A percentile compares a stretch with the other conserved stretches of the same genome.
Conservation (phyloP, 2,113 vertebrate species). For the Nestor notabilis region DNA sequence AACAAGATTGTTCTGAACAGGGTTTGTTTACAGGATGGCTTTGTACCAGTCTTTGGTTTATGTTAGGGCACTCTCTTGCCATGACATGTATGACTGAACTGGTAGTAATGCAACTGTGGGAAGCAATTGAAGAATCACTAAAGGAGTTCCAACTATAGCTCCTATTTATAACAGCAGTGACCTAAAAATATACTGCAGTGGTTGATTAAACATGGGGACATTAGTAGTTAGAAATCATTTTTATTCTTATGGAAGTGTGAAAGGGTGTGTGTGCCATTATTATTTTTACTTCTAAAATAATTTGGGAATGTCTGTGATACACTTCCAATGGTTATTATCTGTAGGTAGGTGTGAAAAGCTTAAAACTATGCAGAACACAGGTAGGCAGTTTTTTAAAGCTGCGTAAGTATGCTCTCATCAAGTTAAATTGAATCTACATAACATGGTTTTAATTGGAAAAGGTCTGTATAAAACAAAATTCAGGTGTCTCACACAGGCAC, state of each 20-base stretch:
- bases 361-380: not conserved
- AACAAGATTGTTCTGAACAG: not conserved
- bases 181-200: constrained; percentile 25
- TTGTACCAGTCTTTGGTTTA: constrained; percentile 32
- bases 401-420: not conserved
- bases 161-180: not conserved
- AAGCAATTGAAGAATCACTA: not conserved
- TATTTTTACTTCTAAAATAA: not conserved
- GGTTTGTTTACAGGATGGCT: constrained; percentile 16
- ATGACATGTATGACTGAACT: not conserved
- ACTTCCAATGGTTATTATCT: not conserved
- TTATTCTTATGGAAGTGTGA: not conserved
- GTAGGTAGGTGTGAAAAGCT: not conserved
- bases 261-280: not conserved
- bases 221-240: not conserved
- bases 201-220: not conserved
- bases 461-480: not conserved
- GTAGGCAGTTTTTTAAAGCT: not conserved
- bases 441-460: not conserved
- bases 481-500: not conserved
- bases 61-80: not conserved
- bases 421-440: not conserved
- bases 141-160: not conserved
- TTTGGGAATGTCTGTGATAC: not conserved
- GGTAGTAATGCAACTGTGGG: not conserved